Evolutionary conservation across 2,113 vertebrate genomes (phyloP).

Genomic region (Pachypanchax playfairii): DNA sequence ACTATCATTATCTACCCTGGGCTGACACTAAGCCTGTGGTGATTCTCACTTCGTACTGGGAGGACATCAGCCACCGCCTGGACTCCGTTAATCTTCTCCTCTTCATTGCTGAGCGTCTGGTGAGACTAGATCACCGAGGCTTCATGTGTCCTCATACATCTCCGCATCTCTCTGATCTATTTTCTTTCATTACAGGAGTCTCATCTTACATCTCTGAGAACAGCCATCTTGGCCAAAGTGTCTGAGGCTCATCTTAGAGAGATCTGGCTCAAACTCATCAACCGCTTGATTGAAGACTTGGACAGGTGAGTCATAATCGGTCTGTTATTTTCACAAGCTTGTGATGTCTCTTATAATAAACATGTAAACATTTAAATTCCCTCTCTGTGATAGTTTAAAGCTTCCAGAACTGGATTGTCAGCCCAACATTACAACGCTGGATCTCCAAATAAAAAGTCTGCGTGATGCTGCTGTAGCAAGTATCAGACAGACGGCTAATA

Average conservation of each 20-base stretch:
- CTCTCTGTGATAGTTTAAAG: conserved; percentile 68
- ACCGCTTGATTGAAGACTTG: conserved; percentile 87
- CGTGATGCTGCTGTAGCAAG: conserved; percentile 78
- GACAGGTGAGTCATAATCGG: conserved; percentile 56
- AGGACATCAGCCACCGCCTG: conserved; percentile 93
- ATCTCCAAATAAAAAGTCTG: conserved; percentile 88
- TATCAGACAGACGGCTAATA: conserved; percentile 82
- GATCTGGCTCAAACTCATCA: conserved; percentile 88
- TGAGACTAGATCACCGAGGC: conserved; percentile 67
- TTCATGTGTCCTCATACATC: background rate
- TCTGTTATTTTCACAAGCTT: background rate
- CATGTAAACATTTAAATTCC: background rate
- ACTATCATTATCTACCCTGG: conserved; percentile 98
- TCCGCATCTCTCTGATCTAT: background rate
- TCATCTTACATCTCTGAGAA: conserved; percentile 84
- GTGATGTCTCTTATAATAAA: background rate
- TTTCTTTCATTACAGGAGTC: conserved; percentile 81
- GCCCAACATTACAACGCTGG: conserved; percentile 87
- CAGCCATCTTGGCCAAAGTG: conserved; percentile 85
- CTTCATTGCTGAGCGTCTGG: conserved; percentile 84
- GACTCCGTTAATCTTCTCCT: conserved; percentile 87
- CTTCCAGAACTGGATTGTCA: conserved; percentile 83
- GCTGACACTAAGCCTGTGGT: conserved; percentile 92
- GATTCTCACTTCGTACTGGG: conserved; percentile 93
- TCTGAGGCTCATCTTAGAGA: conserved; percentile 81